These are phyloP conservation scores for Halocynthia roretzi DNA, from an alignment of 23 tunicate genomes.

Conservation along the genomic window DNA sequence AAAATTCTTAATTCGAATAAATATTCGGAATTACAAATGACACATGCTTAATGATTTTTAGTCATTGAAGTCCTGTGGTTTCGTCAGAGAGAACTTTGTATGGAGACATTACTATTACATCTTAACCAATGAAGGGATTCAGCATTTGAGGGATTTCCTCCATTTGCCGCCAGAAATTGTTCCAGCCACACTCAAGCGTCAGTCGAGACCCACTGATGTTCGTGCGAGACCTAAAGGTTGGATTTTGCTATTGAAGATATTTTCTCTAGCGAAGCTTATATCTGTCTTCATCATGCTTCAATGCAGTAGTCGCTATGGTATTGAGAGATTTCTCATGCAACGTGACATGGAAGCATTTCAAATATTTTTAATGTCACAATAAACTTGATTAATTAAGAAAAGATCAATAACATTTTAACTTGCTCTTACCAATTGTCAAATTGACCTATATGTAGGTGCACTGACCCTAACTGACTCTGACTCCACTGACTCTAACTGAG, in stretches of 20 bases:
- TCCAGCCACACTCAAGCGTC: conserved; percentile 91
- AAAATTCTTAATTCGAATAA: too few relatives aligned
- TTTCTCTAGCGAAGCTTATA: too few relatives aligned
- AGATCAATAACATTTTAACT: too few relatives aligned
- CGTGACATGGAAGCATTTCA: not conserved
- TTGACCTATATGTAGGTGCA: too few relatives aligned
- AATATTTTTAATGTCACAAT: not conserved
- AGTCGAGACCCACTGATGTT: conserved; percentile 46
- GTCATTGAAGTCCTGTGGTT: conserved; percentile 88
- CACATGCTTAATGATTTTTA: not conserved
- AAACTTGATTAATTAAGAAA: too few relatives aligned
- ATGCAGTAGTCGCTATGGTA: not conserved
- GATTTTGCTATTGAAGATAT: too few relatives aligned
- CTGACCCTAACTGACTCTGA: too few relatives aligned
- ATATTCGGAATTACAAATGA: too few relatives aligned
- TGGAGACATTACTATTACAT: conserved; percentile 88
- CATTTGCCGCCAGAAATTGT: conserved; percentile 97
- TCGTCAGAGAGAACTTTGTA: conserved; percentile 65
- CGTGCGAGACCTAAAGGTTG: conserved; percentile 58
- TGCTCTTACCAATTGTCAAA: too few relatives aligned
- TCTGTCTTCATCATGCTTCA: too few relatives aligned
- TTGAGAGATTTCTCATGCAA: not conserved
- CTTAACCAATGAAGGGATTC: conserved; percentile 97
- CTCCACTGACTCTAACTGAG: too few relatives aligned
- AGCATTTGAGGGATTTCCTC: conserved; percentile 85